Evolutionary conservation across 2,797 vertebrate species (phyloP).

Genomic region (Pelobates cultripes): DNA sequence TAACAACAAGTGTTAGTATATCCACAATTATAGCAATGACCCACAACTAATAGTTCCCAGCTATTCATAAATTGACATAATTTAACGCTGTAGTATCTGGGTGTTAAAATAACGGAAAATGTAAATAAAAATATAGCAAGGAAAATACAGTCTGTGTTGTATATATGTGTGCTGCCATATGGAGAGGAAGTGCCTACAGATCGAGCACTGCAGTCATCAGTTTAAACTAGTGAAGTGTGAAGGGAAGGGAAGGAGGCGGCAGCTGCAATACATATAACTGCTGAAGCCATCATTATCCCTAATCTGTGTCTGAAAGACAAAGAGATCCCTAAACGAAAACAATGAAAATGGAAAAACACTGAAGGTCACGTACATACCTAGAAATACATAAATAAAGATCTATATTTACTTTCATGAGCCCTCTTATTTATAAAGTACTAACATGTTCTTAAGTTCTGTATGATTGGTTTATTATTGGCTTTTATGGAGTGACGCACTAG

Average conservation of each 20-base stretch:
- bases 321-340: conserved; percentile 23
- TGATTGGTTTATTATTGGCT: not conserved
- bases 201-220: conserved; percentile 47
- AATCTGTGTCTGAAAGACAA: conserved; percentile 42
- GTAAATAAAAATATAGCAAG: not conserved
- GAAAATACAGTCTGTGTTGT: not conserved
- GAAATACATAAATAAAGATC: not conserved
- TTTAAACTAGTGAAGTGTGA: conserved; percentile 55
- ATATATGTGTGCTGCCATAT: conserved; percentile 34
- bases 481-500: too few relatives aligned
- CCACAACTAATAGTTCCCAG: too few relatives aligned
- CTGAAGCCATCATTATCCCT: conserved; percentile 44
- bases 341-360: not conserved
- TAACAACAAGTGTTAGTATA: too few relatives aligned
- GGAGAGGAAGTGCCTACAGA: conserved; percentile 38
- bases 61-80: too few relatives aligned
- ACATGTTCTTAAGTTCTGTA: not conserved
- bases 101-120: too few relatives aligned
- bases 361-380: not conserved
- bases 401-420: not conserved
- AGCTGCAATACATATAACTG: conserved; percentile 40
- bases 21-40: too few relatives aligned
- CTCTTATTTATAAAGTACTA: not conserved
- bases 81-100: too few relatives aligned
- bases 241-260: conserved; percentile 39